phyloP scores from a whole-genome alignment of 2,113 vertebrate species.

The Heloderma charlesbogerti region DNA sequence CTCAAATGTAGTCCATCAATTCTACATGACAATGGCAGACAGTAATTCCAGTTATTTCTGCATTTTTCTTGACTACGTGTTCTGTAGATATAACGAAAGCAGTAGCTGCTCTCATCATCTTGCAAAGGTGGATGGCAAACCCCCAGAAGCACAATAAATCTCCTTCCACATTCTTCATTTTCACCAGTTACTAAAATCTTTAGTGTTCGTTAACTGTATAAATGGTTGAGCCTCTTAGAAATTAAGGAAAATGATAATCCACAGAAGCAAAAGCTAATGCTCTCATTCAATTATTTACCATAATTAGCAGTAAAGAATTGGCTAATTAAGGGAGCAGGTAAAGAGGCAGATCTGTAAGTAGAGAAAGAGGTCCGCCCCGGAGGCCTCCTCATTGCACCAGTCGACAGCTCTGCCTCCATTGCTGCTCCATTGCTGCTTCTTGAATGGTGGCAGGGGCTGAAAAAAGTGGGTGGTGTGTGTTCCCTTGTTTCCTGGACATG shows the following conservation, averaged over 20 bases:
- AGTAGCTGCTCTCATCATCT: background rate
- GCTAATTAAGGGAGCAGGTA: background rate
- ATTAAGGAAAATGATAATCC: constrained; percentile 1
- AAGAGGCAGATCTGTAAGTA: too few relatives aligned
- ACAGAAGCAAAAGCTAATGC: constrained; percentile 3
- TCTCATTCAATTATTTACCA: constrained; percentile 10
- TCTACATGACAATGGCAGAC: constrained; percentile 23
- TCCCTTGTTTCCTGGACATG: too few relatives aligned
- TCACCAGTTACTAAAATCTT: background rate
- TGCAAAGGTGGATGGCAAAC: background rate
- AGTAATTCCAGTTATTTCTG: constrained; percentile 29
- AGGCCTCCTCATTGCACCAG: background rate
- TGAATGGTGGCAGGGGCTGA: background rate
- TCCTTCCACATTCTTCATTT: background rate
- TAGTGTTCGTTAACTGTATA: background rate
- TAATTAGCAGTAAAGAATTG: constrained; percentile 1
- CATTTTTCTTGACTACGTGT: constrained; percentile 16
- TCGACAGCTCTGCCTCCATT: background rate
- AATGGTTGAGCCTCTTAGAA: constrained; percentile 1
- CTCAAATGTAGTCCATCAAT: constrained; percentile 1
- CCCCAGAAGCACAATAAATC: background rate
- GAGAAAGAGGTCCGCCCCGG: background rate
- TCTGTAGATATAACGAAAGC: constrained; percentile 2
- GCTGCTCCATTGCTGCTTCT: background rate
- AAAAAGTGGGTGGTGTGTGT: too few relatives aligned